These are phyloP conservation scores for Zootermopsis nevadensis DNA, from an alignment of 2,888 invertebrate species.

Conservation along the genomic window DNA sequence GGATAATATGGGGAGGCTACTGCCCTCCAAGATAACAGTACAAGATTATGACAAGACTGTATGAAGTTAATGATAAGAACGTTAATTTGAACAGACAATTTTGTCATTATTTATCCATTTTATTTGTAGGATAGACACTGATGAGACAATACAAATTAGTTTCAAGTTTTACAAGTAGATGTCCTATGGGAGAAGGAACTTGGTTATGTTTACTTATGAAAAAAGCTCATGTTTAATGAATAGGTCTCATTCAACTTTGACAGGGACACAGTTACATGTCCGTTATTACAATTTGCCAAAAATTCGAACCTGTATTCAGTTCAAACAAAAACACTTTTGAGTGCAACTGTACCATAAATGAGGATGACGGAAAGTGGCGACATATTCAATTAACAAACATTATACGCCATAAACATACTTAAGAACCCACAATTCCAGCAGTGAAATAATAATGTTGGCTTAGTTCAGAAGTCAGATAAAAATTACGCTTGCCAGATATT, in stretches of 20 bases:
- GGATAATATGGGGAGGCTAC: neutral
- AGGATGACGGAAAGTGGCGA: neutral
- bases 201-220: neutral
- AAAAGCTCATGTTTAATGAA: slow-evolving; percentile 27
- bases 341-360: neutral
- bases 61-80: neutral
- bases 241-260: neutral
- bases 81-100: neutral
- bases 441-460: no score
- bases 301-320: slow-evolving; percentile 31
- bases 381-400: neutral
- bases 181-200: neutral
- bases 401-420: neutral
- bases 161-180: neutral
- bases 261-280: neutral
- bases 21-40: slow-evolving; percentile 9
- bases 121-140: neutral
- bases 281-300: neutral
- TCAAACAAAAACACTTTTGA: slow-evolving; percentile 11
- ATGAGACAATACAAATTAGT: neutral
- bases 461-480: no score
- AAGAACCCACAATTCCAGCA: neutral
- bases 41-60: neutral
- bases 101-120: neutral
- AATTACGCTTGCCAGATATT: no score